Base-by-base conservation (phyloP, 2,797 vertebrate genomes). In the Hoplostethus mediterraneus region DNA sequence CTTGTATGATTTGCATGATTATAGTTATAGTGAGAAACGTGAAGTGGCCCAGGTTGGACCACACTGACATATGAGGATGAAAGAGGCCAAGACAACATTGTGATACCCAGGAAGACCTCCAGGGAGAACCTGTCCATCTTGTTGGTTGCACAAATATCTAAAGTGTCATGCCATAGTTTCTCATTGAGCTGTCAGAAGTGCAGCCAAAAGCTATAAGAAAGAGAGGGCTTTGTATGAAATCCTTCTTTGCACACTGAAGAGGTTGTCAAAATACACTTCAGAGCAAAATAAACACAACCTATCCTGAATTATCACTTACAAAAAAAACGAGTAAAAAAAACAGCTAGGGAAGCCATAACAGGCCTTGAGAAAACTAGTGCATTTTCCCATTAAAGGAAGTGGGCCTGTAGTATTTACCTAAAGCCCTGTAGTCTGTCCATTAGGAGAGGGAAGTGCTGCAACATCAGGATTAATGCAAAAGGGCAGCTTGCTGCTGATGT, bases 201-300 rank as follows among this genome's bases (percentile, higher is more conserved):
- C 25, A 73, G 89, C 89, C 90, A 93, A 90, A 70, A 60, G 68
- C 79, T 82, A 90, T 76, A 88, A 48, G 44, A 65, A 12, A 31
- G 44, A 21, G 21, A 25, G 38, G 4, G 13, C 86, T 76, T 79
- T 76, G 82, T 63, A 68, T 85, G 85, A 89, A 82, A 89, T 81
- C 83, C 69, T 70, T 85, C 66, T 77, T 80, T 77, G 63, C 57
- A 67, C 81, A 71, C 59, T 73, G 30, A 68, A 66, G 75, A 87
- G 64, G 67, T 83, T 83, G 85, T 90, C 86, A 77, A 92, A 90
- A 90, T 77, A 89, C 75, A 90, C 86, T 89, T 90, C 83, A 88
- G 71, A 90, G 81, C 62, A 82, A 90, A 78, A 85, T 80, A 80
- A 92, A 87, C 79, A 42, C n/a, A 63, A 77, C 70, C 83, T 70